phyloP scores from a whole-genome alignment of 2,888 invertebrate species.

The Gastracanthus pulcherrimus region DNA sequence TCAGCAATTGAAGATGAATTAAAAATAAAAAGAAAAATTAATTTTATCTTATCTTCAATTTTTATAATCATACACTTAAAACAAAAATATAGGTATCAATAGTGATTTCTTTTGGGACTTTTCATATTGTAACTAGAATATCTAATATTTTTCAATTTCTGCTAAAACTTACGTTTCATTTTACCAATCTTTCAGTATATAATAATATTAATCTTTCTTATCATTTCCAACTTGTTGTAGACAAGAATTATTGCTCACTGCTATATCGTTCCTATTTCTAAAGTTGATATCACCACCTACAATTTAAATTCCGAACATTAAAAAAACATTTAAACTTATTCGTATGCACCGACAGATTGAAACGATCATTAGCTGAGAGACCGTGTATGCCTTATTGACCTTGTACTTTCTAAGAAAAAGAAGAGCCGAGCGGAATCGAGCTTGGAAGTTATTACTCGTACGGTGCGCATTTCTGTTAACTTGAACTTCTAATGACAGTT shows the following conservation, averaged over 20 bases:
- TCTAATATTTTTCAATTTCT: not conserved
- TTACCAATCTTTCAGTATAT: not conserved
- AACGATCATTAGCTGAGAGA: not conserved
- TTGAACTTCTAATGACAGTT: conserved; percentile 14
- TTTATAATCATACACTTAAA: not conserved
- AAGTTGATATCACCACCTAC: not conserved
- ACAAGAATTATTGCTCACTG: not conserved
- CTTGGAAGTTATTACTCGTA: conserved; percentile 1
- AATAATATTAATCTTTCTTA: not conserved
- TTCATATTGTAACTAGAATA: not conserved
- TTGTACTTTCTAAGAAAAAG: conserved; percentile 41
- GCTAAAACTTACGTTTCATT: not conserved
- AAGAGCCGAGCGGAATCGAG: conserved; percentile 1
- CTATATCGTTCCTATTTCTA: not conserved
- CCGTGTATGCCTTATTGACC: conserved; percentile 6
- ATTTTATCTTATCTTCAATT: not conserved
- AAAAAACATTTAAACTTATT: too few relatives aligned
- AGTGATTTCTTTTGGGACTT: not conserved
- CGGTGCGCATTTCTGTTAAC: not conserved
- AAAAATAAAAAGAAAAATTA: not conserved
- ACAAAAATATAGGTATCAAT: not conserved
- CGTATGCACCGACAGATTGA: not conserved
- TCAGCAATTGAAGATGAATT: not conserved
- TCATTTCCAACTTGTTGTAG: not conserved
- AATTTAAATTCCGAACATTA: too few relatives aligned